These are phyloP conservation scores for Haplotaxodon microlepis DNA, from an alignment of 2,113 vertebrate genomes.

Conservation along the genomic window DNA sequence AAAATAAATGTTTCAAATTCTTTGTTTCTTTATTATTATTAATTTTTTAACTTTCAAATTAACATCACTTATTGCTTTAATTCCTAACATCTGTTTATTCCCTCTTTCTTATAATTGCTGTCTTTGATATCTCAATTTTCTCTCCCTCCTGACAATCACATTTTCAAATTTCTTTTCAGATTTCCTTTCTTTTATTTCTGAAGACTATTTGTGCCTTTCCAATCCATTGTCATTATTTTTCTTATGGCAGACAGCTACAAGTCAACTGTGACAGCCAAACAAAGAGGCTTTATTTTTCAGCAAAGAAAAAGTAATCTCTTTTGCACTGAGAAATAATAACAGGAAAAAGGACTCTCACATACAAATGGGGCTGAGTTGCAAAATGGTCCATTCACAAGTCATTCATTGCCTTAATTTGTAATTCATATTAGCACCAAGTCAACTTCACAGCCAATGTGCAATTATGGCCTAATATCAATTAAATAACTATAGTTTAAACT, in stretches of 20 bases:
- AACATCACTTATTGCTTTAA: background rate
- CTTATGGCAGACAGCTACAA: constrained; percentile 13
- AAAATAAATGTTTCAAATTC: background rate
- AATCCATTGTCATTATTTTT: constrained; percentile 10
- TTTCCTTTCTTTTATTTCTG: background rate
- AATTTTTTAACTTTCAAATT: background rate
- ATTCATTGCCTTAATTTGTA: background rate
- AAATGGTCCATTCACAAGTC: background rate
- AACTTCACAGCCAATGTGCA: background rate
- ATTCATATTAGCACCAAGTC: background rate
- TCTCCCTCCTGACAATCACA: background rate
- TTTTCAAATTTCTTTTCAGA: background rate
- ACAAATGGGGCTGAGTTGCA: background rate
- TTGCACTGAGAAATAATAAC: background rate
- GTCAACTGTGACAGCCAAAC: constrained; percentile 39
- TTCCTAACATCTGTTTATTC: background rate
- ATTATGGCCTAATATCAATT: background rate
- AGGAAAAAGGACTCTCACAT: background rate
- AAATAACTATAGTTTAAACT: background rate
- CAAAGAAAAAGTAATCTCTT: background rate
- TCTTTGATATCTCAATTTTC: background rate
- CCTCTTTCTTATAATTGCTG: background rate
- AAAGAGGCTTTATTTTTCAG: constrained; percentile 19
- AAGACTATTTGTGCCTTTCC: background rate
- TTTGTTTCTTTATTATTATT: background rate